phyloP scores from a whole-genome alignment of 2,113 vertebrate species.

The Gorsachius goisagi region DNA sequence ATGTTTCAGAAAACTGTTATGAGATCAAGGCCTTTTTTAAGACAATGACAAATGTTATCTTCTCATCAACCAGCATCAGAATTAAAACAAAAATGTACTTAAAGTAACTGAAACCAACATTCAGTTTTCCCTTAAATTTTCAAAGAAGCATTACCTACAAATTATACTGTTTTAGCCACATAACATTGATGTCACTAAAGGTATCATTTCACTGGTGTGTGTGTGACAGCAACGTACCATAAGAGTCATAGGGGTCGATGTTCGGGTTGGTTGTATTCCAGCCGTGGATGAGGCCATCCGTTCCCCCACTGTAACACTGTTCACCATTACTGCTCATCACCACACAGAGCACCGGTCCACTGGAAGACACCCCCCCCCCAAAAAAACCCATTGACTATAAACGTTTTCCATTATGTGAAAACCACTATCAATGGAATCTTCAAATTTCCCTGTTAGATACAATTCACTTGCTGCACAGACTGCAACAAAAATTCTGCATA shows the following conservation, averaged over 20 bases:
- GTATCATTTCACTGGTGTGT: neutral
- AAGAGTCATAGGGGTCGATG: slow-evolving; percentile 96
- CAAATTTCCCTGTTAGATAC: neutral
- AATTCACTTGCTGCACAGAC: neutral
- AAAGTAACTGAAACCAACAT: neutral
- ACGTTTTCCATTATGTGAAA: neutral
- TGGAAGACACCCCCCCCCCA: slow-evolving; percentile 41
- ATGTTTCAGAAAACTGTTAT: neutral
- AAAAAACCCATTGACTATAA: neutral
- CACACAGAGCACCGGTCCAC: slow-evolving; percentile 94
- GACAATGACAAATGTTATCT: neutral
- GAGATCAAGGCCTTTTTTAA: neutral
- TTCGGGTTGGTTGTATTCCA: slow-evolving; percentile 96
- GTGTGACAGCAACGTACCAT: slow-evolving; percentile 73
- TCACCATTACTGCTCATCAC: slow-evolving; percentile 96
- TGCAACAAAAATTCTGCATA: neutral
- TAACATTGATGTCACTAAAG: neutral
- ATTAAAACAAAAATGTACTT: neutral
- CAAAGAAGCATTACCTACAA: neutral
- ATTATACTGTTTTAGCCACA: neutral
- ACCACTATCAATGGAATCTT: neutral
- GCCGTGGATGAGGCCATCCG: slow-evolving; percentile 92
- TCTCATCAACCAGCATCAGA: neutral
- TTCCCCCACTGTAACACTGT: slow-evolving; percentile 95
- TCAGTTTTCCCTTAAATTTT: neutral